Evolutionary conservation across 2,797 vertebrate genomes (phyloP), one percentile per base, ranked within the genome.

Genomic region (Petrocephalus sullivani): DNA sequence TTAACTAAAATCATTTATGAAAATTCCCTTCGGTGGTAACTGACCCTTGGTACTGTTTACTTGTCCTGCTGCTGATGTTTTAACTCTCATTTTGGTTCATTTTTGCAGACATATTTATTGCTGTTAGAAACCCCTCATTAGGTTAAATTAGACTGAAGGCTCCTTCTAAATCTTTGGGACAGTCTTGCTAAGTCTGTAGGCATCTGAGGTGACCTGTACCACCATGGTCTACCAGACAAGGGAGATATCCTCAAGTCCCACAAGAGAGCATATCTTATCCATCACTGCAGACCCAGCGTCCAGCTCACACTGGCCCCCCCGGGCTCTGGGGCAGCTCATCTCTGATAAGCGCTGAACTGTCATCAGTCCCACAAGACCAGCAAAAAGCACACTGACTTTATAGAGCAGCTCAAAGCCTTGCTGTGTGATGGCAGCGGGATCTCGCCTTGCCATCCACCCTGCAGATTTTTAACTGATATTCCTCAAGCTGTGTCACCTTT

Each of bases 351-450:
- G 78, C 81, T 28, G 81, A 84, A 84, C 81, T 84, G 37, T 83
- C 81, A 88, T 49, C 54, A 14, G 23, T 81, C 71, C 54, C 28
- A 58, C 21, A 60, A 61, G n/a, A 86, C 67, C 85, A 56, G 56
- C 49, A 53, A 14, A 46, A 85, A 85, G 28, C 14, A 84, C 53
- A 84, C 87, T 51, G 41, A 78, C 49, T 54, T 61, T 46, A 51
- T 49, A 53, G 33, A 57, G 33, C 54, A 58, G 86, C 82, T 87
- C 86, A 87, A 87, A 88, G 89, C 28, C 46, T 89, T n/a, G 14
- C 56, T 57, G 49, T 12, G 56, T 51, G 12, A 88, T 78, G 61
- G 28, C 41, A 75, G 57, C 19, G 75, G n/a, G 57, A 58, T 51
- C 51, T 16, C 57, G 6, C 61, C 53, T 28, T 57, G 60, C 61